Evolutionary conservation across 2,888 invertebrate genomes (phyloP).

Genomic region (Marronus borbonicus): DNA sequence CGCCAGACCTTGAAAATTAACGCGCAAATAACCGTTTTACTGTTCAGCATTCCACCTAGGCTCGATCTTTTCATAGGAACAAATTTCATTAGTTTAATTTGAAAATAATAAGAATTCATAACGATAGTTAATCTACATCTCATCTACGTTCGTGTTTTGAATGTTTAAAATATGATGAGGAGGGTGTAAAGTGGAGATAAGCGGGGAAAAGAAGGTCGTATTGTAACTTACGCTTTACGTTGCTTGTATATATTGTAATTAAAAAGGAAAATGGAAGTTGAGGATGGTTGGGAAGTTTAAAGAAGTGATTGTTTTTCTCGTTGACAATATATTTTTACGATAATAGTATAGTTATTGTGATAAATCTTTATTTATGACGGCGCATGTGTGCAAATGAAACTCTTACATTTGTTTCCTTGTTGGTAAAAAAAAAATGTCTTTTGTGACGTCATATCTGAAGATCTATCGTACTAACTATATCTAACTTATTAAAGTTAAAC

Average conservation of each 20-base stretch:
- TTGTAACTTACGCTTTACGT: constrained; percentile 13
- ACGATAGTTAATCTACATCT: no score
- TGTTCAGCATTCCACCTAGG: constrained; percentile 39
- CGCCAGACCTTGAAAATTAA: background rate
- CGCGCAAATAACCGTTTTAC: background rate
- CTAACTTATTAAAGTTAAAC: constrained; percentile 15
- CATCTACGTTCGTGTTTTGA: background rate
- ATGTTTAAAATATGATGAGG: background rate
- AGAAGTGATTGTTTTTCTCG: constrained; percentile 32
- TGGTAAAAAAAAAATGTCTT: no score
- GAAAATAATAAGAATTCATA: no score
- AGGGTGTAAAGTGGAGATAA: background rate
- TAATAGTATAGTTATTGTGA: background rate
- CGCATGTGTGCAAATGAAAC: no score
- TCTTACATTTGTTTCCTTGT: no score
- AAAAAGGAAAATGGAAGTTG: background rate
- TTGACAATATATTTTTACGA: constrained; percentile 40
- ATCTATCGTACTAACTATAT: no score
- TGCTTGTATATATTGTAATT: constrained; percentile 46
- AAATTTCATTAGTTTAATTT: constrained; percentile 14
- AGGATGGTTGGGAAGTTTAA: background rate
- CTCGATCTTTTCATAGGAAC: constrained; percentile 9
- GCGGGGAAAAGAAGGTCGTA: background rate
- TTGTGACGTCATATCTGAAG: no score
- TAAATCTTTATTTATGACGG: no score